phyloP scores from a whole-genome alignment of 2,888 invertebrate genomes.

The Nomada flava region DNA sequence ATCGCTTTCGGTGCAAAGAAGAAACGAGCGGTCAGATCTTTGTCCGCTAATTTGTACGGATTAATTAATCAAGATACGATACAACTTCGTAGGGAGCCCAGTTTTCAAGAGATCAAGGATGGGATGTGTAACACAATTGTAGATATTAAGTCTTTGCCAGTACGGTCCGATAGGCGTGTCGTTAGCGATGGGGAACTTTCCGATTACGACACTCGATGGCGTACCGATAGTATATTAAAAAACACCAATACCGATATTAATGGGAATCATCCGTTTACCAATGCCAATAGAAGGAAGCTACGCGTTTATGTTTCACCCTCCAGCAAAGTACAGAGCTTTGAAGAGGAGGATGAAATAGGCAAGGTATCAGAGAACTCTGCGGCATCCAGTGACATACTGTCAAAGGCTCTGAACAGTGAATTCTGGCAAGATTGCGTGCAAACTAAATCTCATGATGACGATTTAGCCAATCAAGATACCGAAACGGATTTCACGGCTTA shows the following conservation, averaged over 20 bases:
- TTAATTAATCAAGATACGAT: conserved; percentile 86
- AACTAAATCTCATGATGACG: conserved; percentile 41
- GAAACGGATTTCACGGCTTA: conserved; percentile 78
- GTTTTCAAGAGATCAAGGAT: conserved; percentile 47
- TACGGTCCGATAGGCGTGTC: conserved; percentile 49
- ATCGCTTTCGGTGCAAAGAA: conserved; percentile 86
- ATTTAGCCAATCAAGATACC: conserved; percentile 48
- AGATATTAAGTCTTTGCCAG: conserved; percentile 22
- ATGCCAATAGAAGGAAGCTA: conserved; percentile 62
- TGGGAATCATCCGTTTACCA: conserved; percentile 71
- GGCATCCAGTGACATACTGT: conserved; percentile 39
- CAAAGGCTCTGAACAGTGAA: conserved; percentile 46
- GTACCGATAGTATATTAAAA: conserved; percentile 25
- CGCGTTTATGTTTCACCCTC: conserved; percentile 70
- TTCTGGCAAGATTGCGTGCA: conserved; percentile 52
- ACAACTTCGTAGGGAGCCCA: conserved; percentile 50
- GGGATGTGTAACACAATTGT: conserved; percentile 33
- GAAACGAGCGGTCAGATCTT: conserved; percentile 92
- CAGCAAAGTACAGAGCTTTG: conserved; percentile 28
- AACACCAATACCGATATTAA: conserved; percentile 71
- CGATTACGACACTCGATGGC: conserved; percentile 55
- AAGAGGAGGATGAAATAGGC: conserved; percentile 32
- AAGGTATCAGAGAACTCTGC: conserved; percentile 12
- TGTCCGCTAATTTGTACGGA: conserved; percentile 93
- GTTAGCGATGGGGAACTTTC: conserved; percentile 64